Evolutionary conservation across 2,888 invertebrate species (phyloP).

Genomic region (Leucoma salicis): DNA sequence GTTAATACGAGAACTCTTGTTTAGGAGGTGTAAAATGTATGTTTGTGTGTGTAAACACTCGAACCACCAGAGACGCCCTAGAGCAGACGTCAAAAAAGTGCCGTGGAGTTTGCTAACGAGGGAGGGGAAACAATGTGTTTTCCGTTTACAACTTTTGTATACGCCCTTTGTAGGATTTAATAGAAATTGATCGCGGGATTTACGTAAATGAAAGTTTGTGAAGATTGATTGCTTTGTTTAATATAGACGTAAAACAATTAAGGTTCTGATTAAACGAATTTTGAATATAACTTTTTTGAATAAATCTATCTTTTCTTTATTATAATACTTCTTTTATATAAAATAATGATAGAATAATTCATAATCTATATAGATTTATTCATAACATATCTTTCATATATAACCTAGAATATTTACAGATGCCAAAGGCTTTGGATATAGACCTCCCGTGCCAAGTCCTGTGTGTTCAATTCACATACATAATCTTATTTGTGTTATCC

Average conservation of each 20-base stretch:
- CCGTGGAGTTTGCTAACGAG: constrained; percentile 71
- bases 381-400: too few species aligned
- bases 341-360: too few species aligned
- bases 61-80: constrained; percentile 64
- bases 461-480: too few species aligned
- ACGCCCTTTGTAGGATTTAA: constrained; percentile 41
- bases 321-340: too few species aligned
- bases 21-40: constrained; percentile 38
- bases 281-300: not conserved
- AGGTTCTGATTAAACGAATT: constrained; percentile 7
- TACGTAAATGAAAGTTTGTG: constrained; percentile 32
- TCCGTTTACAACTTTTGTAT: constrained; percentile 55
- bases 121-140: constrained; percentile 60
- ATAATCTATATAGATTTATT: too few species aligned
- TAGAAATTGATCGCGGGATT: constrained; percentile 48
- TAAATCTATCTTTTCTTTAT: not conserved
- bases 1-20: constrained; percentile 31
- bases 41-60: constrained; percentile 53
- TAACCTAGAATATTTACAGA: too few species aligned
- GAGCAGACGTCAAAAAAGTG: constrained; percentile 75
- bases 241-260: constrained; percentile 25
- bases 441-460: too few species aligned
- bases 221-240: constrained; percentile 34
- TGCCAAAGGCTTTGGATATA: too few species aligned
- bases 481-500: too few species aligned